Evolutionary conservation across 2,888 invertebrate species (phyloP).

Genomic region (Patella ulyssiponensis): DNA sequence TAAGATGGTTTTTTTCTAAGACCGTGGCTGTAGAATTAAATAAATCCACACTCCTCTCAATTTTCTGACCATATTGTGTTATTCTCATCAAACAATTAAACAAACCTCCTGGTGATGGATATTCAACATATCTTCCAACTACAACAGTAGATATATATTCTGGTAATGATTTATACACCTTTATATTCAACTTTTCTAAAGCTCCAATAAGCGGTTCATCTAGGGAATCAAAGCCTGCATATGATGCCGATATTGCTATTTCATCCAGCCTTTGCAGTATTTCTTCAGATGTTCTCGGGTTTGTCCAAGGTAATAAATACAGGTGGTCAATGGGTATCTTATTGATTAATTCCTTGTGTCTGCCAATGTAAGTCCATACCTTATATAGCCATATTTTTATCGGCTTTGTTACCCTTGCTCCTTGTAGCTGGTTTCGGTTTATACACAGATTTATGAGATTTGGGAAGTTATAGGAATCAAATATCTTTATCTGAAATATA

Average conservation of each 20-base stretch:
- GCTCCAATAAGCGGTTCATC: not conserved
- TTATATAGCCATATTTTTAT: no score
- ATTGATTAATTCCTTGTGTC: not conserved
- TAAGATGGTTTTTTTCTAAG: no score
- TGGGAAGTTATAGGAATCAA: no score
- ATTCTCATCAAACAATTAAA: constrained; percentile 15
- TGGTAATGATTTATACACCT: not conserved
- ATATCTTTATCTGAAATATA: no score
- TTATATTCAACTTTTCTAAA: not conserved
- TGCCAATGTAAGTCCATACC: not conserved
- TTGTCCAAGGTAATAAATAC: no score
- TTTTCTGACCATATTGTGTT: not conserved
- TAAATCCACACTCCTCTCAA: not conserved
- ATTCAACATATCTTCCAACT: constrained; percentile 23
- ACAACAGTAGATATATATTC: not conserved
- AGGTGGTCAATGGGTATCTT: not conserved
- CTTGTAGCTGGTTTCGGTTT: no score
- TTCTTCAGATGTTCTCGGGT: no score
- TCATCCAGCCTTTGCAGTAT: no score
- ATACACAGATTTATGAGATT: no score
- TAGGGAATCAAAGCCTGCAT: not conserved
- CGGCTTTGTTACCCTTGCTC: no score
- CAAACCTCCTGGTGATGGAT: constrained; percentile 25
- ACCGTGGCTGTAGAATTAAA: no score
- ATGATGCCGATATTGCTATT: not conserved